These are phyloP conservation scores for Triplophysa bombifrons DNA, from an alignment of 2,797 vertebrate genomes.

Conservation along the genomic window DNA sequence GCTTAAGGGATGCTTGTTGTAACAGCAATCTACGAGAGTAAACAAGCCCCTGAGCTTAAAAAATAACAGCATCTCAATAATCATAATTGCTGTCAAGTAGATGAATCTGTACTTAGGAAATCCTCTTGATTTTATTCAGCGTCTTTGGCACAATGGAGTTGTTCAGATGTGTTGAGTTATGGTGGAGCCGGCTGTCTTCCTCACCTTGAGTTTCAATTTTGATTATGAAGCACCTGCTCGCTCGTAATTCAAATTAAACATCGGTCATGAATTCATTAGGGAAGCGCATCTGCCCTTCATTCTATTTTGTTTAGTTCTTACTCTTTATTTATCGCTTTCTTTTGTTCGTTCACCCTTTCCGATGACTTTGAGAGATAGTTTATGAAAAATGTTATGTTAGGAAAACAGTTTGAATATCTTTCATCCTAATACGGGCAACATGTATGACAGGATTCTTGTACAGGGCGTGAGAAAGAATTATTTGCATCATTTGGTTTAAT, in stretches of 20 bases:
- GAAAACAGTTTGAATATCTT: not conserved
- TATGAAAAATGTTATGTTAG: not conserved
- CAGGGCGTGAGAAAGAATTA: no score
- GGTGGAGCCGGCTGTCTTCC: constrained; percentile 32
- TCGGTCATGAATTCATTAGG: constrained; percentile 48
- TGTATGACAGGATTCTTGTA: no score
- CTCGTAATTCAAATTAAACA: constrained; percentile 55
- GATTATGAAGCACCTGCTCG: constrained; percentile 49
- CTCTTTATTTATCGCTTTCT: no score
- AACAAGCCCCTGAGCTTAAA: constrained; percentile 20
- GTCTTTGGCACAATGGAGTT: constrained; percentile 36
- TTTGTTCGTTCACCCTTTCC: not conserved
- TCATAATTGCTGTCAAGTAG: constrained; percentile 54
- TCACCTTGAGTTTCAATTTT: constrained; percentile 51
- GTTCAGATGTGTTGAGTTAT: constrained; percentile 42
- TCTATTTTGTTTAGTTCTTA: not conserved
- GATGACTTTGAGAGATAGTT: not conserved
- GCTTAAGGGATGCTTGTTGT: not conserved
- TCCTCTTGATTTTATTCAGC: constrained; percentile 51
- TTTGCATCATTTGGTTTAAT: no score
- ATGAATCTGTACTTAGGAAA: constrained; percentile 55
- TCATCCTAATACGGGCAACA: not conserved
- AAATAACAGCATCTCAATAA: constrained; percentile 40
- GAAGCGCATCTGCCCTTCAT: constrained; percentile 39
- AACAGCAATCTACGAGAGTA: constrained; percentile 11